Conservation (phyloP, 2,113 vertebrate species). For the Heterotilapia buettikoferi region DNA sequence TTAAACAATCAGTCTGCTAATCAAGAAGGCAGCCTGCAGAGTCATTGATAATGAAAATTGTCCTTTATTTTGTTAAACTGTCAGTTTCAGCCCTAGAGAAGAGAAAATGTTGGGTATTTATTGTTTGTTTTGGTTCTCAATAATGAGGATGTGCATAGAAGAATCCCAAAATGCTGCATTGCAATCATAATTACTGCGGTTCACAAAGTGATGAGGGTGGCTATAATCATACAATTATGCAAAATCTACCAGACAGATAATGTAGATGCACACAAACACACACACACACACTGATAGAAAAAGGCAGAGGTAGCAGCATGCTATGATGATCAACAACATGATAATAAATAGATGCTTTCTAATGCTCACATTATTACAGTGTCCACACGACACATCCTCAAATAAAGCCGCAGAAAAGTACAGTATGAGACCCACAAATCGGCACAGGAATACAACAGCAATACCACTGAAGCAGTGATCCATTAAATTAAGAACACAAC, state of each 20-base stretch:
- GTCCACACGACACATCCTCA: neutral
- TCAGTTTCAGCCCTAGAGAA: neutral
- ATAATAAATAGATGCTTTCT: neutral
- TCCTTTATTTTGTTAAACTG: neutral
- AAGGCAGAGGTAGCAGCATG: neutral
- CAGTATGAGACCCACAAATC: neutral
- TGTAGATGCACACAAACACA: neutral
- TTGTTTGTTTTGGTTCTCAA: neutral
- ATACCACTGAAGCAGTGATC: neutral
- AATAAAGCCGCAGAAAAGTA: neutral
- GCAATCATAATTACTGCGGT: neutral
- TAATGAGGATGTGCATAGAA: neutral
- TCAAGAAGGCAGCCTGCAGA: neutral
- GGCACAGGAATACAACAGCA: neutral
- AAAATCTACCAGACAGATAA: neutral
- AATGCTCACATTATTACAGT: neutral
- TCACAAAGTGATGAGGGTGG: neutral
- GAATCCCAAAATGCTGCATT: neutral
- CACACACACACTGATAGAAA: neutral
- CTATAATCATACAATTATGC: neutral
- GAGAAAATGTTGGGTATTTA: neutral
- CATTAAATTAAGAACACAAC: constrained; percentile 6
- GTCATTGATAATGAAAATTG: neutral
- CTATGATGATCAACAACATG: neutral
- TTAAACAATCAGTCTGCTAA: neutral